These are phyloP conservation scores for Lepilemur septentrionalis DNA, from an alignment of 2,797 vertebrate genomes.

Conservation along the genomic window DNA sequence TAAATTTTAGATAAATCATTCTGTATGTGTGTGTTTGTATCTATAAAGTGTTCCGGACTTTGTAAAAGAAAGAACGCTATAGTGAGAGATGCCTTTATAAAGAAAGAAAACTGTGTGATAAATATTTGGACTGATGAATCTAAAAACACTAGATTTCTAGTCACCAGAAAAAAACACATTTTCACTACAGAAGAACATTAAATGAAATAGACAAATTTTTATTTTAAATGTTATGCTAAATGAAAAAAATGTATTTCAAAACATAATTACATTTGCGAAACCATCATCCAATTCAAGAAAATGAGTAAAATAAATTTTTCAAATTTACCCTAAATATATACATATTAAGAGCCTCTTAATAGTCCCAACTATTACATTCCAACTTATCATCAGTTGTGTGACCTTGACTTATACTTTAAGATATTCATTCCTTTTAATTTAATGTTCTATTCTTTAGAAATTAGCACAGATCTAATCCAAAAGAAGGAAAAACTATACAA, in stretches of 20 bases:
- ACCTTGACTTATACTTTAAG: background rate
- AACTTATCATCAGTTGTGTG: background rate
- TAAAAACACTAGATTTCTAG: background rate
- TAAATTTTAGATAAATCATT: constrained; percentile 13
- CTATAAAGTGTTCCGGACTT: background rate
- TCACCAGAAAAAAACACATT: background rate
- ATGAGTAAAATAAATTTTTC: background rate
- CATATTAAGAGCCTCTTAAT: background rate
- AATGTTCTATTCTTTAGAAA: background rate
- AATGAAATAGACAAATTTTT: background rate
- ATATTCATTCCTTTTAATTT: background rate
- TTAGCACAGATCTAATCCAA: background rate
- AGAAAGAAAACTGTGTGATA: background rate
- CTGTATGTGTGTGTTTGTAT: background rate
- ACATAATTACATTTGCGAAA: background rate
- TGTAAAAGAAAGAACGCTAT: background rate
- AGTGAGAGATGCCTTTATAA: background rate
- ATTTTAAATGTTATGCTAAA: background rate
- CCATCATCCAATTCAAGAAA: background rate
- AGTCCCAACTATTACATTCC: background rate
- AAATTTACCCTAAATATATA: background rate
- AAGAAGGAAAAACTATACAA: background rate
- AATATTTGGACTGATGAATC: background rate
- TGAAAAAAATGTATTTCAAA: background rate
- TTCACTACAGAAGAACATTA: background rate